Base-by-base conservation (phyloP, 2,888 invertebrate species). In the Galerucella nymphaeae region DNA sequence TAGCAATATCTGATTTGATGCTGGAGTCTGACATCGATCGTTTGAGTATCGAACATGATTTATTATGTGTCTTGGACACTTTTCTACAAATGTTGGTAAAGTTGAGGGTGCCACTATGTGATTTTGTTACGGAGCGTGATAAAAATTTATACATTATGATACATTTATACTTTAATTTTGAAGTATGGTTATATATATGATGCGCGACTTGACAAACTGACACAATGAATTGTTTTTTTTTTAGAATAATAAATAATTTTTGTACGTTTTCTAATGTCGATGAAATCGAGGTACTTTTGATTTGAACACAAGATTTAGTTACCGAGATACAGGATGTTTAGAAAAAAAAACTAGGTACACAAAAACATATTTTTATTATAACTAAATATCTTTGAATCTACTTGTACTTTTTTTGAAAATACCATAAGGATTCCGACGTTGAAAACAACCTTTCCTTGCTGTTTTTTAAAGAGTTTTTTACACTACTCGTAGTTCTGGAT, bases 141-240 rank as follows among this genome's bases (percentile, higher is more conserved):
- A 79, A 63, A 65, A 80, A 72, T 74, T 78, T 80, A 74, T 78
- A 80, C 80, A 80, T 80, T 73, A 65, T 74, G 62, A 66, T 71
- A 69, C 16, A 14, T 16, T 75, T 77, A 59, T 76, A 78, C 78
- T 75, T 78, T 77, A 79, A 80, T 77, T 79, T 79, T 77, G 78
- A 78, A 67, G 58, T 71, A 65, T 73, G 69, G 75, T 53, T 65
- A 76, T 77, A 74, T 77, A 74, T 78, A 77, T 66, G 42, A 67
- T 68, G 41, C 68, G 76, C 67, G 18, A 72, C 66, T 76, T 79
- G 77, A 77, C 74, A 74, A 57, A 65, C 70, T 70, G 75, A 74
- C 61, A 72, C 73, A 73, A 76, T 9, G 70, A 73, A 75, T 72
- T 75, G 66, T 68, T 38, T 66, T 71, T 23, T n/a, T 23, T 30